These are phyloP conservation scores for Salarias fasciatus DNA, from an alignment of 2,797 vertebrate genomes.

Conservation along the genomic window DNA sequence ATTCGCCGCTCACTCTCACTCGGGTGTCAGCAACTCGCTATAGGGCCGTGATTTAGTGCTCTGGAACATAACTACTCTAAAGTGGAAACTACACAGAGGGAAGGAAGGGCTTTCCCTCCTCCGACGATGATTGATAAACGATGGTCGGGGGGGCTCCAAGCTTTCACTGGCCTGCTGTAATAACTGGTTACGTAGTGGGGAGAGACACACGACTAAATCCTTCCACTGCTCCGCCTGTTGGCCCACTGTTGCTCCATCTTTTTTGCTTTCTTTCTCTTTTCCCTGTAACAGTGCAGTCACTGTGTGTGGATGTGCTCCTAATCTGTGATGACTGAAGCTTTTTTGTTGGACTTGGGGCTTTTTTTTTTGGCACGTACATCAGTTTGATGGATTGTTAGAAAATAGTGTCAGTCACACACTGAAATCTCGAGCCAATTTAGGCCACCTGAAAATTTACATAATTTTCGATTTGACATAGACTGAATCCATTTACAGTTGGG, in stretches of 20 bases:
- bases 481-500: slow-evolving; percentile 31
- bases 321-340: slow-evolving; percentile 49
- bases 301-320: slow-evolving; percentile 51
- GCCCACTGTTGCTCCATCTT: slow-evolving; percentile 37
- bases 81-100: slow-evolving; percentile 67
- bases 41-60: slow-evolving; percentile 67
- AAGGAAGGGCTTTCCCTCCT: slow-evolving; percentile 55
- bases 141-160: slow-evolving; percentile 48
- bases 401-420: slow-evolving; percentile 61
- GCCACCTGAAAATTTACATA: slow-evolving; percentile 70
- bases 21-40: slow-evolving; percentile 44
- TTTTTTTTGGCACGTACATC: slow-evolving; percentile 53
- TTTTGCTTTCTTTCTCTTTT: slow-evolving; percentile 22
- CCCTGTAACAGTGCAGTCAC: slow-evolving; percentile 58
- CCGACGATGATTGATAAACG: slow-evolving; percentile 73
- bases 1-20: slow-evolving; percentile 32
- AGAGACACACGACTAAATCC: slow-evolving; percentile 64
- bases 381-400: slow-evolving; percentile 75
- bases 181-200: slow-evolving; percentile 52
- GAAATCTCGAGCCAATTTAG: slow-evolving; percentile 68
- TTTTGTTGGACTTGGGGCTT: slow-evolving; percentile 37
- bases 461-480: slow-evolving; percentile 39
- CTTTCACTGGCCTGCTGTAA: slow-evolving; percentile 51
- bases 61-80: slow-evolving; percentile 48
- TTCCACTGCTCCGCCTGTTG: slow-evolving; percentile 55